Evolutionary conservation across 1,140 invertebrate genomes (phyloP), one percentile per base, ranked within the genome.

Genomic region (Heterodera schachtii): DNA sequence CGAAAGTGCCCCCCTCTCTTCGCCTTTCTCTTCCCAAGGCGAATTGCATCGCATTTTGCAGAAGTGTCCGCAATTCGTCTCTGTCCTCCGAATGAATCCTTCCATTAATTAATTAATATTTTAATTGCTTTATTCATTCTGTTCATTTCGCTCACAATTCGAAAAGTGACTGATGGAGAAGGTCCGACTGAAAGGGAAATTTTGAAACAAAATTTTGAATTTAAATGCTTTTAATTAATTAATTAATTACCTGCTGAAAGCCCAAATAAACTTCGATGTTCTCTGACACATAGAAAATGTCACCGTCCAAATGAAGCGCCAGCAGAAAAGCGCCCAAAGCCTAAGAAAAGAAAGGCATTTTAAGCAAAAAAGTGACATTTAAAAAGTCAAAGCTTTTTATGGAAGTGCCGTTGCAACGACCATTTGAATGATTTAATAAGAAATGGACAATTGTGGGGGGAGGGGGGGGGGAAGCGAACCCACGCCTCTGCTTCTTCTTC

Each of bases 261-360:
- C 97, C 97, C 86, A 99, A 93, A 93, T 98, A 99, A 91, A 95
- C 97, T 93, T 99, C 97, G 90, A 99, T 98, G 91, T 95, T 98
- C 92, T 98, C 95, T 67, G 96, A 98, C 66, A 96, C 96, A 92
- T 97, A 99, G 92, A 98, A 98, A 43, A 99, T 96, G 91, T 99
- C 97, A 76, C 96, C 96, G 90, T 98, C 95, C 92, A 96, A 97
- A 76, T 95, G 97, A 77, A 99, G 93, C 90, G 98, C 97, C 92
- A 99, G 94, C 90, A 99, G 93, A 93, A 99, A 99, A 84, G 97
- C 97, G 92, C 98, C 98, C 90, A 99, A 92, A 84, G 97, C 96
- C 96, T 98, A 93, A 52, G 44, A 1, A 31, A 31, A 31, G 0
- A 31, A 31, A 31, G 31, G 31, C 31, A 31, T 31, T 31, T 31